Evolutionary conservation across 64 coral and sea anemone genomes (phyloP).

Genomic region (Trachythela sp.): DNA sequence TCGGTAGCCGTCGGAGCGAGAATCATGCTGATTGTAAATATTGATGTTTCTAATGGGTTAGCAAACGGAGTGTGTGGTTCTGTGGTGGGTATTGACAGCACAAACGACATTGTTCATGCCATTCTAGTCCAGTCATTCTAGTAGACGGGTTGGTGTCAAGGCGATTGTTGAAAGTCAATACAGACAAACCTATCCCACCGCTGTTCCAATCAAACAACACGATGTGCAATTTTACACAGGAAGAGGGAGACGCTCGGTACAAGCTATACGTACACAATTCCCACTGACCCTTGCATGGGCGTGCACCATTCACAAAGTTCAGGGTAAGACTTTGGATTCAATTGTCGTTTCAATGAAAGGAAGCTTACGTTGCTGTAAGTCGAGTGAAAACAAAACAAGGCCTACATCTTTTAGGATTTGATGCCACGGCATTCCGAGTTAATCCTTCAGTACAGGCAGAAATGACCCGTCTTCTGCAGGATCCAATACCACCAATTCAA

Average conservation of each 20-base stretch:
- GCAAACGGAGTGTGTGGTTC: not conserved
- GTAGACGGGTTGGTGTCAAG: not conserved
- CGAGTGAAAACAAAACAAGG: not conserved
- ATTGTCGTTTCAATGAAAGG: slow-evolving; percentile 1
- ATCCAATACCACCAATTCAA: not conserved
- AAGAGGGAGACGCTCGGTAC: not conserved
- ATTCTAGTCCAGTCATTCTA: not conserved
- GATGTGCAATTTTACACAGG: not conserved
- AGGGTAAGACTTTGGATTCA: not conserved
- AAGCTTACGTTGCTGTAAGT: slow-evolving; percentile 1
- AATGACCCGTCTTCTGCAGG: not conserved
- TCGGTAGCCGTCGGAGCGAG: too few relatives aligned
- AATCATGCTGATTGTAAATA: too few relatives aligned
- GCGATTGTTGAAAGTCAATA: slow-evolving; percentile 1
- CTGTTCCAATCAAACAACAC: not conserved
- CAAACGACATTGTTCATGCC: not conserved
- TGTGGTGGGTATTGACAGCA: not conserved
- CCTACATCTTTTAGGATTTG: not conserved
- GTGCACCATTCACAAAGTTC: not conserved
- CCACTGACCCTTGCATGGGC: not conserved
- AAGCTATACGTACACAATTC: not conserved
- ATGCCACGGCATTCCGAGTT: not conserved
- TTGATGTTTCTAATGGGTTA: not conserved
- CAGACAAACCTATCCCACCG: not conserved
- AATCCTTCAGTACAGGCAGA: not conserved